phyloP scores from a whole-genome alignment of 2,888 invertebrate genomes.

The Sinelater perroti region DNA sequence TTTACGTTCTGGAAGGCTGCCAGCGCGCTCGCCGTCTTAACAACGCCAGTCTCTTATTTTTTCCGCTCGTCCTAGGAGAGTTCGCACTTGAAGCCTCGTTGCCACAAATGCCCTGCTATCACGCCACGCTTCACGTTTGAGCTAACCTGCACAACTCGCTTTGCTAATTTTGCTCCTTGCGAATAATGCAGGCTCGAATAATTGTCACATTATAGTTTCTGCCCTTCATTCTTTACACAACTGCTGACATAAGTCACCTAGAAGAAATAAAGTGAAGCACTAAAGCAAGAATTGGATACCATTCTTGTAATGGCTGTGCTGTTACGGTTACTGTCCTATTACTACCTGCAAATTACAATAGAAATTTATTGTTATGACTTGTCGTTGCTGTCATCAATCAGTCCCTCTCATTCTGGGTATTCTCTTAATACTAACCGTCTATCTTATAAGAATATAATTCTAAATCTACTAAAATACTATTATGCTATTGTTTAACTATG shows the following conservation, averaged over 20 bases:
- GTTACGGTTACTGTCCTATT: too few relatives aligned
- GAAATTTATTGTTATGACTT: too few relatives aligned
- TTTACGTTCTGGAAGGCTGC: constrained; percentile 18
- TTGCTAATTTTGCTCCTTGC: constrained; percentile 13
- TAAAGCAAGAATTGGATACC: too few relatives aligned
- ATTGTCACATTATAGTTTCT: background rate
- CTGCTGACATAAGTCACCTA: background rate
- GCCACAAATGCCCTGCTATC: constrained; percentile 22
- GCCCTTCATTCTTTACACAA: background rate
- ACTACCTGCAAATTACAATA: too few relatives aligned
- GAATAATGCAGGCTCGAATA: constrained; percentile 1
- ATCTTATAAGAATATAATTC: too few relatives aligned
- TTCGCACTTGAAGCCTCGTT: constrained; percentile 25
- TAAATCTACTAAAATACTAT: too few relatives aligned
- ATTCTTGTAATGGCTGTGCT: too few relatives aligned
- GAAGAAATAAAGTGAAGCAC: too few relatives aligned
- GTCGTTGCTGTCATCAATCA: too few relatives aligned
- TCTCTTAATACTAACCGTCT: too few relatives aligned
- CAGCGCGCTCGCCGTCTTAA: constrained; percentile 20
- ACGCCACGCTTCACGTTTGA: constrained; percentile 17
- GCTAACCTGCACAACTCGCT: constrained; percentile 12
- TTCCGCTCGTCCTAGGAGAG: constrained; percentile 17
- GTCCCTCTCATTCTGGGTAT: too few relatives aligned
- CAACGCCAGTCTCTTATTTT: constrained; percentile 7
- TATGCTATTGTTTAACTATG: too few relatives aligned